phyloP scores from a whole-genome alignment of 1,140 invertebrate genomes.

The Dolichoris vasculosae region DNA sequence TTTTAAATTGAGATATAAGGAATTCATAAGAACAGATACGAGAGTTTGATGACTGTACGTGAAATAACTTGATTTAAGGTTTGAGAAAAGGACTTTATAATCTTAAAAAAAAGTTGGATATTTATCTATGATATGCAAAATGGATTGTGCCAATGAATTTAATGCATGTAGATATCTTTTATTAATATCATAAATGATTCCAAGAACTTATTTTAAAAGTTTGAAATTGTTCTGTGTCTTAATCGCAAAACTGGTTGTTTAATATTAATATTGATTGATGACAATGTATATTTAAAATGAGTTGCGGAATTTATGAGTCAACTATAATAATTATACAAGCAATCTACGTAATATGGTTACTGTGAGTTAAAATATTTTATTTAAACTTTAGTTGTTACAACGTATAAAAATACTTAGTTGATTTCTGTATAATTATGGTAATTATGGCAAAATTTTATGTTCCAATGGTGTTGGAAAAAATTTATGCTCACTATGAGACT shows the following conservation, averaged over 20 bases:
- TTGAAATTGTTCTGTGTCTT: not conserved
- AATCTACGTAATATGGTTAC: not conserved
- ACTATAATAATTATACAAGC: not conserved
- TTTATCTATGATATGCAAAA: not conserved
- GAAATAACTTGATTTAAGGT: not conserved
- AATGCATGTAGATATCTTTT: not conserved
- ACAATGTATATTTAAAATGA: not conserved
- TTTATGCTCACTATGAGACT: no score
- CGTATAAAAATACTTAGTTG: no score
- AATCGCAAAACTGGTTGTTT: not conserved
- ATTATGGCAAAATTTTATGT: no score
- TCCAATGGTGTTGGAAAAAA: no score
- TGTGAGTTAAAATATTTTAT: not conserved
- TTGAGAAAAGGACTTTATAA: not conserved
- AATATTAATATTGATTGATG: conserved; percentile 6
- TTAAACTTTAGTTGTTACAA: not conserved
- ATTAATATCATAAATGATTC: not conserved
- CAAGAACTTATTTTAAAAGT: not conserved
- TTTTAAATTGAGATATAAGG: not conserved
- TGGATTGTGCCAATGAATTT: conserved; percentile 24
- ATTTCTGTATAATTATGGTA: no score
- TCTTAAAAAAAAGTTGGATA: not conserved
- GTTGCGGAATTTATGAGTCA: not conserved
- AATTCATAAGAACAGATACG: conserved; percentile 28
- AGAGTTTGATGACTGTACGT: not conserved